These are phyloP conservation scores for Centropyge bicolor DNA, from an alignment of 2,797 vertebrate species.

Conservation along the genomic window DNA sequence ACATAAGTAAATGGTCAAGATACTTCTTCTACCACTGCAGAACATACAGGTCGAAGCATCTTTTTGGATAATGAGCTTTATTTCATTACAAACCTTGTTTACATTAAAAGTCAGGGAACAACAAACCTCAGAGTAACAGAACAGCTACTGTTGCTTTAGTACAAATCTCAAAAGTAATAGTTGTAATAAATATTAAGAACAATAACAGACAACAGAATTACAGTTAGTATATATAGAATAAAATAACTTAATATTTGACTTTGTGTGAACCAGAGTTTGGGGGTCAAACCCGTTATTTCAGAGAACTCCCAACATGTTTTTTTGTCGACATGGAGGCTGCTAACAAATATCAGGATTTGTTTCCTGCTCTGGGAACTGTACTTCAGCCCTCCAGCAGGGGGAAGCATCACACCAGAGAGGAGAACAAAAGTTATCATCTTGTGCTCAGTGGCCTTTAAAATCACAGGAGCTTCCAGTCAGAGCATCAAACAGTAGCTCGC, in stretches of 20 bases:
- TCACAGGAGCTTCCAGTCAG: too few relatives aligned
- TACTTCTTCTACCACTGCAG: background rate
- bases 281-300: background rate
- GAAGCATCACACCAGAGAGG: background rate
- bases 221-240: constrained; percentile 23
- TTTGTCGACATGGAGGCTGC: background rate
- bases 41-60: background rate
- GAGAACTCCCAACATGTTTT: background rate
- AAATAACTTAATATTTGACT: constrained; percentile 2
- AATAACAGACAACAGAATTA: constrained; percentile 14
- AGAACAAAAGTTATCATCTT: too few relatives aligned
- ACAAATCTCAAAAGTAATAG: constrained; percentile 48
- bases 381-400: constrained; percentile 36
- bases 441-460: too few relatives aligned
- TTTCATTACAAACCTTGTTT: constrained; percentile 69
- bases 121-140: constrained; percentile 46
- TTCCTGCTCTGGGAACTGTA: background rate
- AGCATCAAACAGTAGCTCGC: too few relatives aligned
- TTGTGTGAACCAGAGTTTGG: background rate
- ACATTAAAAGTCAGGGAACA: constrained; percentile 50
- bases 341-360: background rate
- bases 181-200: constrained; percentile 48
- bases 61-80: constrained; percentile 55
- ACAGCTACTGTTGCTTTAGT: constrained; percentile 43
- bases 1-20: too few relatives aligned